Percentiles rank a stretch among this genome's conserved stretches.
These are phyloP conservation scores for Tortrix viridana DNA, from an alignment of 2,888 invertebrate genomes.

Conservation along the genomic window DNA sequence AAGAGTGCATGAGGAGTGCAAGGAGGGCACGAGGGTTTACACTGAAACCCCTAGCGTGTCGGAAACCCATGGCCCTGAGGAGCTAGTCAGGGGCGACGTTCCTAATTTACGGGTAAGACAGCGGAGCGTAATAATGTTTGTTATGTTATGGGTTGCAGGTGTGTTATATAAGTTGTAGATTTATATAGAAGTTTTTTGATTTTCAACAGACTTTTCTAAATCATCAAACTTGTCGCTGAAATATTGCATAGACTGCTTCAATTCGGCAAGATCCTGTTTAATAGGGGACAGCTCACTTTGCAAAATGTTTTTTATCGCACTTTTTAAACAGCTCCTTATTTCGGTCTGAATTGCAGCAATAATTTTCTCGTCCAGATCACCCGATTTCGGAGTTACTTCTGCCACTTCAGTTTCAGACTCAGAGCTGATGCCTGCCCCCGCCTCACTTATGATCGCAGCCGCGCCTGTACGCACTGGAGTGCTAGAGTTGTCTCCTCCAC, in stretches of 20 bases:
- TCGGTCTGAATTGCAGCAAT: not conserved
- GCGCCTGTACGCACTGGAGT: not conserved
- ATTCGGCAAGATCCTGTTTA: not conserved
- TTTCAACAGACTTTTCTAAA: not conserved
- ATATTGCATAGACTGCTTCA: not conserved
- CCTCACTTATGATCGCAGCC: not conserved
- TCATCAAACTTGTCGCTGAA: not conserved
- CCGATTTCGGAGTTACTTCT: not conserved
- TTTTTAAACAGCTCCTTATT: not conserved
- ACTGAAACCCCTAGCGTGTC: too few species aligned
- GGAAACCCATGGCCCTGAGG: too few species aligned
- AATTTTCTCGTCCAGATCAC: not conserved
- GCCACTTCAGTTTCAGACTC: not conserved
- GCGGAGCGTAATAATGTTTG: too few species aligned
- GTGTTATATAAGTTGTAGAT: too few species aligned
- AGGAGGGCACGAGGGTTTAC: too few species aligned
- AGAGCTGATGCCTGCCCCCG: not conserved
- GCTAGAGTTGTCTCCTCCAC: constrained; percentile 7
- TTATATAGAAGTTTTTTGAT: too few species aligned
- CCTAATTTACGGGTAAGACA: too few species aligned
- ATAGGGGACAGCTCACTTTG: not conserved
- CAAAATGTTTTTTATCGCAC: not conserved
- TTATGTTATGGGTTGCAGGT: too few species aligned
- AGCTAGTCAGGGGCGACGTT: too few species aligned
- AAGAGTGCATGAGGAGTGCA: too few species aligned